Evolutionary conservation across 2,888 invertebrate species (phyloP).

Genomic region (Brenthis hecate): DNA sequence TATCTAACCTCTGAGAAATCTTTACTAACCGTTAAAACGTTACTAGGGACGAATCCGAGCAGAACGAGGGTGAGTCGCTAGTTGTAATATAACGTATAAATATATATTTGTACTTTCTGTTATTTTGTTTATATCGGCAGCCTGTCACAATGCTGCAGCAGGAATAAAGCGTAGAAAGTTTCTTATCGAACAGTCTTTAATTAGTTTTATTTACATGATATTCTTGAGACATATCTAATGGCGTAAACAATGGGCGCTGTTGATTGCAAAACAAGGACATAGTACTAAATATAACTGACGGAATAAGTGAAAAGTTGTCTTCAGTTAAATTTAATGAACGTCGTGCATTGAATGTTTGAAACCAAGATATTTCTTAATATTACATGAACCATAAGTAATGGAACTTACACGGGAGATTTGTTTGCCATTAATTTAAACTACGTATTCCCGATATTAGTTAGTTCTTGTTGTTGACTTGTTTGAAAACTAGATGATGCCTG

Average conservation of each 20-base stretch:
- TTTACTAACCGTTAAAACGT: too few relatives aligned
- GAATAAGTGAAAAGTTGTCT: background rate
- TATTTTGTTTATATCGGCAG: background rate
- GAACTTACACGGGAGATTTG: background rate
- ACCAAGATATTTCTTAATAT: background rate
- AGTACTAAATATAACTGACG: constrained; percentile 46
- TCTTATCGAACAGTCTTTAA: constrained; percentile 32
- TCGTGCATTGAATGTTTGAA: constrained; percentile 22
- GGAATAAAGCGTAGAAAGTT: constrained; percentile 1
- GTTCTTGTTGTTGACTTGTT: constrained; percentile 6
- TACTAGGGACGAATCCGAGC: too few relatives aligned
- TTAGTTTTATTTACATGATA: constrained; percentile 39
- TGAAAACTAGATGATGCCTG: constrained; percentile 14
- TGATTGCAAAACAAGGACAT: constrained; percentile 55
- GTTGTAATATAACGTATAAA: background rate
- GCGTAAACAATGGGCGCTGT: constrained; percentile 40
- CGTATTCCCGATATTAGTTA: background rate
- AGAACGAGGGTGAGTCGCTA: too few relatives aligned
- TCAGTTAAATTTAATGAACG: background rate
- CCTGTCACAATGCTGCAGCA: background rate
- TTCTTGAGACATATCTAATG: constrained; percentile 36
- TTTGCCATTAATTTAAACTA: background rate
- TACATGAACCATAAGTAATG: constrained; percentile 19
- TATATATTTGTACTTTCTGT: background rate
- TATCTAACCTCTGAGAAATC: too few relatives aligned